Evolutionary conservation across 1,140 invertebrate species (phyloP).

Genomic region (Drosophila kurseongensis): DNA sequence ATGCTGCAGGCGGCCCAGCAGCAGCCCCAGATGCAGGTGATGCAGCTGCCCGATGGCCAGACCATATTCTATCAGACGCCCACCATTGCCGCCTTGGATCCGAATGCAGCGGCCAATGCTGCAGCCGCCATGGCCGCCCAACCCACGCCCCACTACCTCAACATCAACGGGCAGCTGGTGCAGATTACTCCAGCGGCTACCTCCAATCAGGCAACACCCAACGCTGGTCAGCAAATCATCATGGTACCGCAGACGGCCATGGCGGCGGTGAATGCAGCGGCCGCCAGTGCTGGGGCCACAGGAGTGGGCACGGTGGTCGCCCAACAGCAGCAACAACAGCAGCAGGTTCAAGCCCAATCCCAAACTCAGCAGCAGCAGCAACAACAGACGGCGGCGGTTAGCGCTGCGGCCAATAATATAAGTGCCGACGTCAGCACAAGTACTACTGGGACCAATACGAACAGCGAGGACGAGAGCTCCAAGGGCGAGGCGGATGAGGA

Average conservation of each 20-base stretch:
- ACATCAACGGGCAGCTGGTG: constrained; percentile 90
- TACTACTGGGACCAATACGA: constrained; percentile 72
- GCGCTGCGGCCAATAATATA: constrained; percentile 31
- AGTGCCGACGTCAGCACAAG: constrained; percentile 66
- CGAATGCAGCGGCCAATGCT: constrained; percentile 50
- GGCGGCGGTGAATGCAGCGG: constrained; percentile 85
- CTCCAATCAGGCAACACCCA: constrained; percentile 34
- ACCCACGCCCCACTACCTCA: constrained; percentile 88
- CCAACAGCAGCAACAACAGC: constrained; percentile 49
- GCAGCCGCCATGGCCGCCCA: constrained; percentile 78
- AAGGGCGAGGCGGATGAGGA: constrained; percentile 93
- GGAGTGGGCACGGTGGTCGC: constrained; percentile 30
- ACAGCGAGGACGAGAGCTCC: constrained; percentile 72
- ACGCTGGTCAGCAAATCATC: constrained; percentile 74
- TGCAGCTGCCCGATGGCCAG: constrained; percentile 97
- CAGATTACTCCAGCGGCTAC: constrained; percentile 86
- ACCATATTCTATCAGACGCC: constrained; percentile 93
- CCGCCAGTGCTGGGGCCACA: constrained; percentile 53
- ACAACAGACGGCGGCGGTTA: constrained; percentile 20
- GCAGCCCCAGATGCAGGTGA: constrained; percentile 90
- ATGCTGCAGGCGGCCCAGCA: constrained; percentile 78
- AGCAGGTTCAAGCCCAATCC: constrained; percentile 31
- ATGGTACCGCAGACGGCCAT: constrained; percentile 82
- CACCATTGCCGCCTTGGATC: constrained; percentile 59
- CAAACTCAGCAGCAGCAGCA: constrained; percentile 36